Base-by-base conservation (phyloP, 2,113 vertebrate species). In the Urocolius indicus region DNA sequence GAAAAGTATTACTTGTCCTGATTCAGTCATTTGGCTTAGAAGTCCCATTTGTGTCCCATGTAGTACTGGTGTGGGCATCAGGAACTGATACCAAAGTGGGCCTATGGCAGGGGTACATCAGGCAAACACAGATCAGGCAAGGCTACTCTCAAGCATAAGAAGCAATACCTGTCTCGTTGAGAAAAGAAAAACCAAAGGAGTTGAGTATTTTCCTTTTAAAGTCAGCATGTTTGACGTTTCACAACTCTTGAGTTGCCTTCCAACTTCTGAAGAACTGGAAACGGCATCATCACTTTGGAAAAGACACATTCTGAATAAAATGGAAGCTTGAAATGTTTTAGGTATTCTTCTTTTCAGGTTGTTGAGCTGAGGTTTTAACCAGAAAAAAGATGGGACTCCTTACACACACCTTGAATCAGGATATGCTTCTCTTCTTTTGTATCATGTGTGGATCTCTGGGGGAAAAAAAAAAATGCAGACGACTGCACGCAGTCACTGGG, bases 221-320 rank as follows among this genome's bases (percentile, higher is more conserved):
- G 51, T 52, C 65, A 84, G 29, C 8, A 45, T 11, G 1, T 48
- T 78, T 75, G 27, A 17, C 8, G 5, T 11, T 78, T 87, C 26
- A 55, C 6, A 58, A 5, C 16, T 72, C 32, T 24, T 20, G 1
- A 0, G 9, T n/a, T 83, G 36, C 12, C 24, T 52, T 93, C 26
- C n/a, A 72, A 43, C 38, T 75, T 32, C 46, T 36, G 1, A 66
- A 81, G 55, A 76, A 77, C 0, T 26, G 4, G 26, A 67, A 67
- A 77, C 23, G 24, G 29, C 0, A 0, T 14, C 0, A 0, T 14
- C 0, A 0, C 22, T 22, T 18, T 23, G 20, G 32, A 84, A 77
- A 77, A 89, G 30, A 74, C 3, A 38, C 1, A 18, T 5, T 16
- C 43, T 36, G 34, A 38, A 71, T 41, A 66, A 36, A 52, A 90